A percentile compares a stretch with the other conserved stretches of the same genome.
phyloP scores from a whole-genome alignment of 2,797 vertebrate genomes.

The Coregonus suidteri region DNA sequence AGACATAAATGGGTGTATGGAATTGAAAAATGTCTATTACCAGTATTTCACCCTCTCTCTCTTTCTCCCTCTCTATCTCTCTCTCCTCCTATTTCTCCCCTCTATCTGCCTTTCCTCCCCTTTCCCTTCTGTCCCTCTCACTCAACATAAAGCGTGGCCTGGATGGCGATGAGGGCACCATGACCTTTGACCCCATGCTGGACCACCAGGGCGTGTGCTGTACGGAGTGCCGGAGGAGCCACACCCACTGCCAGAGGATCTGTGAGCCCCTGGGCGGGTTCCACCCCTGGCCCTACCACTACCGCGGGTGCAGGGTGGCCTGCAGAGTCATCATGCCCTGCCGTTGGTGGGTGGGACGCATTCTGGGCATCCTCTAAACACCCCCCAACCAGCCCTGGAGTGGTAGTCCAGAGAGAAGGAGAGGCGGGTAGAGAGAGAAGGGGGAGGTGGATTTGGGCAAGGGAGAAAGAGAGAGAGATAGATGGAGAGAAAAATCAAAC shows the following conservation, averaged over 20 bases:
- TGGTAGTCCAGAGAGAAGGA: background rate
- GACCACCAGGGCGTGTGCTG: conserved; percentile 91
- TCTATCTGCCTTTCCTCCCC: background rate
- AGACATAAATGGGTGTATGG: too few species aligned
- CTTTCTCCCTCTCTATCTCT: too few species aligned
- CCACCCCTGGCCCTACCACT: conserved; percentile 86
- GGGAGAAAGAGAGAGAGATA: background rate
- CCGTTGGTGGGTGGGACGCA: conserved; percentile 92
- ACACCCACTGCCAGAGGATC: conserved; percentile 88
- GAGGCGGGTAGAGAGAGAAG: conserved; percentile 24
- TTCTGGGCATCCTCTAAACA: conserved; percentile 83
- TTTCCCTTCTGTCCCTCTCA: too few species aligned
- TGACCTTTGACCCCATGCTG: conserved; percentile 88
- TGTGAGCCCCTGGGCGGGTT: conserved; percentile 87
- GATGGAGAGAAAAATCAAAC: background rate
- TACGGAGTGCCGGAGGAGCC: conserved; percentile 83
- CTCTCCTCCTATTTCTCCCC: conserved; percentile 19
- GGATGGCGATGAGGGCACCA: conserved; percentile 80
- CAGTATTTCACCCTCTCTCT: background rate
- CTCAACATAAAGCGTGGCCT: conserved; percentile 75
- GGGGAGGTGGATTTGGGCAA: conserved; percentile 2
- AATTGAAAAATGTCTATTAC: background rate
- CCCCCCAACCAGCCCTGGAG: conserved; percentile 23
- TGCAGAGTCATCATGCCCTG: conserved; percentile 92
- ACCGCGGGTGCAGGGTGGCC: conserved; percentile 82